These are phyloP conservation scores for Morinoia aosen DNA, from an alignment of 2,888 invertebrate genomes.

Conservation along the genomic window DNA sequence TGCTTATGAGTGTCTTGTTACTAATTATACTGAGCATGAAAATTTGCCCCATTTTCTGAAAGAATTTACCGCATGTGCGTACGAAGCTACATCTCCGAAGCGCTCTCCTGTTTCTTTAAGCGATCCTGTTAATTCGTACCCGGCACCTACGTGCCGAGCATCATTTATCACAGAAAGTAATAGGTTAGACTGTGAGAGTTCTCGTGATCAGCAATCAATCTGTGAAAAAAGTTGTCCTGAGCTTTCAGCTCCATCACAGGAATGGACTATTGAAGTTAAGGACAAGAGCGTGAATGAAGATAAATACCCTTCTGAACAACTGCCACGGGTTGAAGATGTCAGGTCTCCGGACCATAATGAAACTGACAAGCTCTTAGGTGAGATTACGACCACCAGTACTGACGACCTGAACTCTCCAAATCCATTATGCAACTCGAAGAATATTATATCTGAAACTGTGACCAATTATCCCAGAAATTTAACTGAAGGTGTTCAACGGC, in stretches of 20 bases:
- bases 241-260: background rate
- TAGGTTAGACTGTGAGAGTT: background rate
- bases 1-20: background rate
- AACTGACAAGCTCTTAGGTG: background rate
- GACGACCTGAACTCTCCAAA: background rate
- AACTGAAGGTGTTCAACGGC: background rate
- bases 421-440: background rate
- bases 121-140: background rate
- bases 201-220: background rate
- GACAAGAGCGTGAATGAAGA: background rate
- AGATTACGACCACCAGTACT: background rate
- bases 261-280: background rate
- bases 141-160: background rate
- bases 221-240: background rate
- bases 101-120: background rate
- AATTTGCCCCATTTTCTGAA: background rate
- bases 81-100: background rate
- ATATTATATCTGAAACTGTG: background rate
- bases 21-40: background rate
- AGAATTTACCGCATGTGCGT: background rate
- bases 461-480: background rate
- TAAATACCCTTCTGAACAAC: background rate
- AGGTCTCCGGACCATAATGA: background rate
- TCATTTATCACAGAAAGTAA: background rate
- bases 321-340: background rate